Conservation (phyloP, 2,888 invertebrate genomes). For the Electrophaes corylata region DNA sequence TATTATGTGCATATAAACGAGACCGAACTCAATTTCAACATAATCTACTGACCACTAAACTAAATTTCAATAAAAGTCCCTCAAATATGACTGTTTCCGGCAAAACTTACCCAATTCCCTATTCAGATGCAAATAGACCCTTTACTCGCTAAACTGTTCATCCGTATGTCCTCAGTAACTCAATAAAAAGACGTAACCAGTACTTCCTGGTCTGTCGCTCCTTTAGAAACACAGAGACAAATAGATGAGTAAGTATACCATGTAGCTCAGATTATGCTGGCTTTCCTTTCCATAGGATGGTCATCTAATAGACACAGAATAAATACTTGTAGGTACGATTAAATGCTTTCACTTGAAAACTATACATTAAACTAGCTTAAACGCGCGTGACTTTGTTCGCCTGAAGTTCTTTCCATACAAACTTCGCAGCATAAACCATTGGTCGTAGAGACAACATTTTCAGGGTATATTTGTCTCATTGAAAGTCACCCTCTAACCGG, state of each 20-base stretch:
- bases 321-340: not conserved
- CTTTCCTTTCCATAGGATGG: constrained; percentile 4
- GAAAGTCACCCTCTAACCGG: too few relatives aligned
- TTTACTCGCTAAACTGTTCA: constrained; percentile 6
- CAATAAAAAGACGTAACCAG: constrained; percentile 18
- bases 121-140: constrained; percentile 9
- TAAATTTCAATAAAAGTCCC: not conserved
- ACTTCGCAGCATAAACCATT: too few relatives aligned
- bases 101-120: not conserved
- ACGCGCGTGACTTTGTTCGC: too few relatives aligned
- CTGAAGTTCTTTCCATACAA: too few relatives aligned
- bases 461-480: too few relatives aligned
- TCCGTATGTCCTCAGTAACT: constrained; percentile 22
- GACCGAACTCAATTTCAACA: not conserved
- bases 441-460: too few relatives aligned
- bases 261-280: constrained; percentile 17
- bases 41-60: not conserved
- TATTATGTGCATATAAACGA: not conserved
- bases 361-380: too few relatives aligned
- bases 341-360: not conserved
- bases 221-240: not conserved
- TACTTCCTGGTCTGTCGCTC: constrained; percentile 12
- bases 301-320: constrained; percentile 8
- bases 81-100: not conserved
- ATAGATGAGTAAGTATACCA: constrained; percentile 8